phyloP scores from a whole-genome alignment of 2,113 vertebrate species.

The Acrocephalus arundinaceus region DNA sequence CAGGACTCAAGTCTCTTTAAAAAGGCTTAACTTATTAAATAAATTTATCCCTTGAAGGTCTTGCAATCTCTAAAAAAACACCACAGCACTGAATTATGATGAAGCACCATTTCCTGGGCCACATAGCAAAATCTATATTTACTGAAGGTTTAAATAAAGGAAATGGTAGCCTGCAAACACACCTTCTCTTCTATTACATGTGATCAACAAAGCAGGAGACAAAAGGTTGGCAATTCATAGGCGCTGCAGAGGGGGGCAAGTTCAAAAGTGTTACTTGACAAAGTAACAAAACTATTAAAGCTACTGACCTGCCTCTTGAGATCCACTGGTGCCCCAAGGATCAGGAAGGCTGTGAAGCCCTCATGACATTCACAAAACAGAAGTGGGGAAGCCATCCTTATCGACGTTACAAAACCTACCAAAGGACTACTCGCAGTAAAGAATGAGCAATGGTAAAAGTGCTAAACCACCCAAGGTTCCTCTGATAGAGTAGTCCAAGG shows the following conservation, averaged over 20 bases:
- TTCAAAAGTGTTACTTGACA: background rate
- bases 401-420: background rate
- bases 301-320: background rate
- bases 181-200: background rate
- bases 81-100: background rate
- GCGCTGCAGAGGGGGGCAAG: background rate
- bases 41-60: background rate
- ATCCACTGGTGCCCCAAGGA: background rate
- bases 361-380: background rate
- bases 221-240: background rate
- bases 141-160: background rate
- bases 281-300: background rate
- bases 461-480: background rate
- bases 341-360: background rate
- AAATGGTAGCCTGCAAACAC: background rate
- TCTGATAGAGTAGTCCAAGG: background rate
- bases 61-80: background rate
- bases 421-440: background rate
- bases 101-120: background rate
- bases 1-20: background rate
- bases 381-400: background rate
- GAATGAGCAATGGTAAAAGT: rapidly evolving
- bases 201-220: background rate
- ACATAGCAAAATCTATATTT: background rate
- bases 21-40: background rate